A percentile compares a stretch with the other conserved stretches of the same genome.
These are phyloP conservation scores for Sylvietta virens DNA, from an alignment of 2,113 vertebrate species.

Conservation along the genomic window DNA sequence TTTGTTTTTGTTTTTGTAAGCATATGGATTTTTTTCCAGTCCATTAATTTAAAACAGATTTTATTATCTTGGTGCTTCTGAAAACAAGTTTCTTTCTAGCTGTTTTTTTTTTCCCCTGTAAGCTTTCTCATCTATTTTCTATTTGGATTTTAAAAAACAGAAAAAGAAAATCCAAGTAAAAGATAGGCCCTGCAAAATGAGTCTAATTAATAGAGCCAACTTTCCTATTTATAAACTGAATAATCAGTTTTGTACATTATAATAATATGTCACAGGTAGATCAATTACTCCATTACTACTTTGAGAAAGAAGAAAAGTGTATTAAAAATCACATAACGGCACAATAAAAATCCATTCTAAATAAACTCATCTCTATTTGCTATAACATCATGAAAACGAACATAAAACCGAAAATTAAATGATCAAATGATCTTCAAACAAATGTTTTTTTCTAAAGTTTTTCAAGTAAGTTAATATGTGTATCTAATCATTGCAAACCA, in stretches of 20 bases:
- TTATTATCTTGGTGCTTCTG: neutral
- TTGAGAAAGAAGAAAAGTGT: neutral
- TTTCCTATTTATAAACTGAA: neutral
- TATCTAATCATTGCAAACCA: neutral
- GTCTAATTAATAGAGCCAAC: neutral
- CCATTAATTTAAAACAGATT: neutral
- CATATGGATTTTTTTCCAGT: neutral
- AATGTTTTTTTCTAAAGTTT: neutral
- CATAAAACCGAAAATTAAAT: neutral
- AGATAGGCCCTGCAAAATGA: neutral
- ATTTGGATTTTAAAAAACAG: neutral
- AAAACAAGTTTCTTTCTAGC: neutral
- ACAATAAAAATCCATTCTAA: constrained; percentile 11
- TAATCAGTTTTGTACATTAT: constrained; percentile 10
- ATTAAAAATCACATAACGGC: neutral
- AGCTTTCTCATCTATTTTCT: neutral
- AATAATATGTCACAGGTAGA: constrained; percentile 15
- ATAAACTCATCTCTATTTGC: neutral
- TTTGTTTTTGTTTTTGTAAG: neutral
- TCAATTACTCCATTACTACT: constrained; percentile 35
- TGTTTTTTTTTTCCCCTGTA: neutral
- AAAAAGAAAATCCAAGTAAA: neutral
- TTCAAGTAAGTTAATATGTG: constrained; percentile 9
- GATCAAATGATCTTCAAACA: neutral
- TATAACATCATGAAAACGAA: neutral